These are phyloP conservation scores for Macrosiphum euphorbiae DNA, from an alignment of 2,888 invertebrate species.

Conservation along the genomic window DNA sequence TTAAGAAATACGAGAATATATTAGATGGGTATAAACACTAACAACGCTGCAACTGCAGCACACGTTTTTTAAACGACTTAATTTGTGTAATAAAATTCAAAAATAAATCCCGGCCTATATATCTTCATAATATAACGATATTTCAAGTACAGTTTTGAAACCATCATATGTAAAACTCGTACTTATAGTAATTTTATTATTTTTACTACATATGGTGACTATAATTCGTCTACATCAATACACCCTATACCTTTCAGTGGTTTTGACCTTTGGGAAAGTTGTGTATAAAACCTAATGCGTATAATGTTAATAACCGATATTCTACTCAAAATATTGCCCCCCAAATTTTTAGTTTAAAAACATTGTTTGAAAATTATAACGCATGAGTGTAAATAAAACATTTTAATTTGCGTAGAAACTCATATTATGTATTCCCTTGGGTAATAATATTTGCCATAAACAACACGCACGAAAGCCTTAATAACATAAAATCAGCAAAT, in stretches of 20 bases:
- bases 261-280: neutral
- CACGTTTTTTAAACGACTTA: slow-evolving; percentile 42
- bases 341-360: neutral
- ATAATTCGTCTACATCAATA: neutral
- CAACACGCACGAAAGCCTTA: neutral
- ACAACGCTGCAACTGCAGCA: neutral
- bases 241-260: too few species aligned
- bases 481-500: neutral
- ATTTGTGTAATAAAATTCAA: neutral
- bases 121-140: neutral
- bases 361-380: slow-evolving; percentile 1
- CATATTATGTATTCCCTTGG: neutral
- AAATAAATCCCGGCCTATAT: neutral
- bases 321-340: neutral
- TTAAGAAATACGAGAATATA: slow-evolving; percentile 32
- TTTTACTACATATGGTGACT: neutral
- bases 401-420: neutral
- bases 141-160: neutral
- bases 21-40: neutral
- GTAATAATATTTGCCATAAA: neutral
- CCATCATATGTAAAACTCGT: neutral
- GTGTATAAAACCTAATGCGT: neutral
- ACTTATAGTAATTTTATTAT: neutral
- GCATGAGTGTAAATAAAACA: neutral
- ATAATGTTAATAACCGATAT: neutral